phyloP scores from a whole-genome alignment of 1,140 invertebrate genomes.

The Aradophagus sp. region DNA sequence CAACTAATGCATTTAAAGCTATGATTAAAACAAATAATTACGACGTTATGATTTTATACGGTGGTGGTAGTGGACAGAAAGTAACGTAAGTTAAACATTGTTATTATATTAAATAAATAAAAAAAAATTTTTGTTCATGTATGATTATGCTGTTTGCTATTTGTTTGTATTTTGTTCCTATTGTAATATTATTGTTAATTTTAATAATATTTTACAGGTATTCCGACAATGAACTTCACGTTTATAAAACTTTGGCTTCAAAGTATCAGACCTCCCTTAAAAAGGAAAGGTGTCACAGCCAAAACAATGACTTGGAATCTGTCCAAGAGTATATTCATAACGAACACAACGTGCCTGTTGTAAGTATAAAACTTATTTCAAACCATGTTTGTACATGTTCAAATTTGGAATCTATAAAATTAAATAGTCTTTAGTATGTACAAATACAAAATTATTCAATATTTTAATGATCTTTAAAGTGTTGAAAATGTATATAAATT shows the following conservation, averaged over 20 bases:
- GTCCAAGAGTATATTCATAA: slow-evolving; percentile 63
- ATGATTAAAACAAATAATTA: slow-evolving; percentile 77
- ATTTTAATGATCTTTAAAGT: no score
- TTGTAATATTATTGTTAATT: no score
- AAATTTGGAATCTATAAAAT: no score
- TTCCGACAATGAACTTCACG: slow-evolving; percentile 62
- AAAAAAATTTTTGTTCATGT: no score
- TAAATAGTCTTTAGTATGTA: no score
- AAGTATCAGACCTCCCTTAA: slow-evolving; percentile 60
- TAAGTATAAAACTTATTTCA: slow-evolving; percentile 53
- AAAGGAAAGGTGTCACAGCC: slow-evolving; percentile 58
- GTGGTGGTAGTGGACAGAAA: slow-evolving; percentile 77
- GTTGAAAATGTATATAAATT: no score
- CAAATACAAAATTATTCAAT: no score
- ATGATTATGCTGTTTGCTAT: no score
- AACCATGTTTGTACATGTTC: no score
- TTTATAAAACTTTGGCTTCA: slow-evolving; percentile 76
- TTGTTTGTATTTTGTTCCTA: no score
- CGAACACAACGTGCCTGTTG: slow-evolving; percentile 64
- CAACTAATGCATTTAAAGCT: slow-evolving; percentile 77
- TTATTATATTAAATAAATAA: no score
- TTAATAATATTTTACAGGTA: slow-evolving; percentile 67
- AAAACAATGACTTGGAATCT: slow-evolving; percentile 57
- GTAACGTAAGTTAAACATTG: slow-evolving; percentile 74
- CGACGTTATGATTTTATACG: slow-evolving; percentile 79